phyloP scores from a whole-genome alignment of 1,140 invertebrate species.

The Diorhabda sublineata region DNA sequence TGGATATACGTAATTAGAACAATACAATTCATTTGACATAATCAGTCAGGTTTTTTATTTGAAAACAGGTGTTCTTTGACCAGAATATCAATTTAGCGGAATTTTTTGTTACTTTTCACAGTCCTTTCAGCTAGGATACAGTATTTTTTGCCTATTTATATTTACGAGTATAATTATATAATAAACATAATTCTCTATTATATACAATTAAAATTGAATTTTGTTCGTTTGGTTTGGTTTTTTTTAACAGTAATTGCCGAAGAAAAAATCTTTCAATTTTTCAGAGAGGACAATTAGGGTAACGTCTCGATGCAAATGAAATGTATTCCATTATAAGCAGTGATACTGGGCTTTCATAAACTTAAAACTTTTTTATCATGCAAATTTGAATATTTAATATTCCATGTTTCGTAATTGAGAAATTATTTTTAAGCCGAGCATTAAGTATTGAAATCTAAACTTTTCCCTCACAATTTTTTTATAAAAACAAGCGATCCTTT shows the following conservation, averaged over 20 bases:
- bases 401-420: slow-evolving; percentile 35
- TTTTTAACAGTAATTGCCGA: slow-evolving; percentile 3
- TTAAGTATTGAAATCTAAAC: slow-evolving; percentile 18
- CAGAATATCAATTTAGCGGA: too few species aligned
- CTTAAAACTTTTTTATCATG: slow-evolving; percentile 30
- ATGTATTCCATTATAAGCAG: slow-evolving; percentile 29
- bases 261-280: slow-evolving; percentile 8
- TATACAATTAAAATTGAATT: too few species aligned
- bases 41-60: too few species aligned
- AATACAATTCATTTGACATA: too few species aligned
- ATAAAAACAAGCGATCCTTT: not conserved
- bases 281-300: slow-evolving; percentile 5
- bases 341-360: slow-evolving; percentile 29
- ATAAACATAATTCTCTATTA: too few species aligned
- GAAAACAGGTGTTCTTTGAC: too few species aligned
- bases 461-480: not conserved
- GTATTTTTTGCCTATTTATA: too few species aligned
- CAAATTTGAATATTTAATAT: slow-evolving; percentile 31
- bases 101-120: too few species aligned
- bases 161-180: too few species aligned
- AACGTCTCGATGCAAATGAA: slow-evolving; percentile 30
- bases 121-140: too few species aligned
- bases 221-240: not conserved
- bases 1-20: too few species aligned
- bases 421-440: slow-evolving; percentile 30